Percentiles rank a stretch among this genome's conserved stretches.
Evolutionary conservation across 2,888 invertebrate genomes (phyloP).

Genomic region (Endotricha flammealis): DNA sequence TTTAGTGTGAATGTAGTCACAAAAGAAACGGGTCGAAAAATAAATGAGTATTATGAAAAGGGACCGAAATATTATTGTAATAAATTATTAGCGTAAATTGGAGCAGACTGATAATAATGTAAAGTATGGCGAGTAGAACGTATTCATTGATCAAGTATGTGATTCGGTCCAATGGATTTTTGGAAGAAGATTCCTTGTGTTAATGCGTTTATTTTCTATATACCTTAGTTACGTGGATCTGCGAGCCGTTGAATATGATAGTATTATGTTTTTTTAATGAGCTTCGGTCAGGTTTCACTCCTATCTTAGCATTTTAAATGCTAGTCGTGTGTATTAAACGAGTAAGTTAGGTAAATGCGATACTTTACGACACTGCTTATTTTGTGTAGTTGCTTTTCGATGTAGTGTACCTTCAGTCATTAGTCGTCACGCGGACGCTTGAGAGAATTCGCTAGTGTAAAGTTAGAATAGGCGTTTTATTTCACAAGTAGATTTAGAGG

Average conservation of each 20-base stretch:
- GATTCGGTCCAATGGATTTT: conserved; percentile 13
- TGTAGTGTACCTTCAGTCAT: conserved; percentile 27
- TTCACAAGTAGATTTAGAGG: conserved; percentile 57
- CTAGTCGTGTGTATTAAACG: conserved; percentile 57
- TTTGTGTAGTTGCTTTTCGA: conserved; percentile 8
- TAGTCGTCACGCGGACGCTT: conserved; percentile 23
- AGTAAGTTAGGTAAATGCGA: conserved; percentile 15
- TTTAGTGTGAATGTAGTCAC: conserved; percentile 12
- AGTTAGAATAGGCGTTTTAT: conserved; percentile 37
- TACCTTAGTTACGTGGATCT: background rate
- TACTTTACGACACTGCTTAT: conserved; percentile 11
- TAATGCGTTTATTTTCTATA: background rate
- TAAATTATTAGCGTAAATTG: conserved; percentile 47
- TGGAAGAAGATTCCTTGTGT: conserved; percentile 10
- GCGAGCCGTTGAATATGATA: conserved; percentile 1
- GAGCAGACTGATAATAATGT: conserved; percentile 60
- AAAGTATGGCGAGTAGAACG: conserved; percentile 13
- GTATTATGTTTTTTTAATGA: conserved; percentile 3
- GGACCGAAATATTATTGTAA: conserved; percentile 60
- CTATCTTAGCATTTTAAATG: conserved; percentile 54
- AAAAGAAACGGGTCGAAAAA: conserved; percentile 18
- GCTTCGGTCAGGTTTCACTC: conserved; percentile 20
- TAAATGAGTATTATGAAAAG: conserved; percentile 54
- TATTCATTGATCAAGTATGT: conserved; percentile 5
- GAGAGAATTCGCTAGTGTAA: conserved; percentile 21